Evolutionary conservation across 2,888 invertebrate species (phyloP).

Genomic region (Muscina levida): DNA sequence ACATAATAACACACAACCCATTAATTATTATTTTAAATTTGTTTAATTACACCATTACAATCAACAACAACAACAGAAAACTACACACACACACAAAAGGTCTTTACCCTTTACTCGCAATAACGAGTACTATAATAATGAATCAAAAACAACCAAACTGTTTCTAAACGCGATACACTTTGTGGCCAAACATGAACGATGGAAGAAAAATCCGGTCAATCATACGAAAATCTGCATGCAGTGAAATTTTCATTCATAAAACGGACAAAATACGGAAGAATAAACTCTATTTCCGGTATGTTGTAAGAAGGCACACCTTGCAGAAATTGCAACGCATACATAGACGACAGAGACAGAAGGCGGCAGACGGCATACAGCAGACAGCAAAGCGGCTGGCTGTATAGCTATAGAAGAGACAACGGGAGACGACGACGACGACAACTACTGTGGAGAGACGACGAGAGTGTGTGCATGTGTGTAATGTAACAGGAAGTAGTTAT

Average conservation of each 20-base stretch:
- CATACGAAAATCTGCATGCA: slow-evolving; percentile 22
- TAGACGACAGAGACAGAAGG: slow-evolving; percentile 2
- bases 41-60: not conserved
- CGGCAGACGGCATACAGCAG: slow-evolving; percentile 29
- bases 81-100: slow-evolving; percentile 10
- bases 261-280: slow-evolving; percentile 14
- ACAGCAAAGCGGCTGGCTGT: slow-evolving; percentile 61
- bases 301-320: slow-evolving; percentile 64
- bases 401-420: not conserved
- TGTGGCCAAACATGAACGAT: not conserved
- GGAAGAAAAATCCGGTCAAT: slow-evolving; percentile 24
- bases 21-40: no score
- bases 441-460: slow-evolving; percentile 9
- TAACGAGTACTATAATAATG: no score
- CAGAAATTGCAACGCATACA: slow-evolving; percentile 35
- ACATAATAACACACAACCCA: no score
- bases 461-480: slow-evolving; percentile 11
- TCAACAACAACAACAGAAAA: not conserved
- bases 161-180: slow-evolving; percentile 2
- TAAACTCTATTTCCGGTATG: slow-evolving; percentile 34
- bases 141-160: slow-evolving; percentile 8
- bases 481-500: slow-evolving; percentile 37
- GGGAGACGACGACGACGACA: no score
- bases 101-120: slow-evolving; percentile 23
- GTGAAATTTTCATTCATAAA: slow-evolving; percentile 56